phyloP scores from a whole-genome alignment of 2,888 invertebrate species.

The Loripinus fragilis region DNA sequence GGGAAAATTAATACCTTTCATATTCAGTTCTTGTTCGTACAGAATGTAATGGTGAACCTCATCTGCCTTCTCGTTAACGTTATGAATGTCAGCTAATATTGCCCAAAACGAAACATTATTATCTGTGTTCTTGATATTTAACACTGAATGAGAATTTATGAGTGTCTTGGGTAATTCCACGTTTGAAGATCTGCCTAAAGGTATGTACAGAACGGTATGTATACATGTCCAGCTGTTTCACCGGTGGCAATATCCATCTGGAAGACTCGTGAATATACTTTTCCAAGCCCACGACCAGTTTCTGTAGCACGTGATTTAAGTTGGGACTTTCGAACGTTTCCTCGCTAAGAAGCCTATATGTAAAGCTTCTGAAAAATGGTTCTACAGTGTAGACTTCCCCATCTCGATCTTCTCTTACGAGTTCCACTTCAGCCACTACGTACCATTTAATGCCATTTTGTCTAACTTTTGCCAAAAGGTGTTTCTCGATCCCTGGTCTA shows the following conservation, averaged over 20 bases:
- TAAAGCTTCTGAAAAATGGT: conserved; percentile 40
- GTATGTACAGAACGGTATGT: conserved; percentile 38
- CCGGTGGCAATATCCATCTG: conserved; percentile 36
- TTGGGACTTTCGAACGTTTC: conserved; percentile 24
- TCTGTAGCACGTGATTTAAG: conserved; percentile 44
- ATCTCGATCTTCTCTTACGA: conserved; percentile 36
- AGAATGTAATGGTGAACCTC: conserved; percentile 16
- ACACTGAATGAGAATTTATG: conserved; percentile 7
- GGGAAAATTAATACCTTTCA: conserved; percentile 32
- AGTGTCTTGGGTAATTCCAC: conserved; percentile 32
- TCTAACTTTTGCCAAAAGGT: conserved; percentile 17
- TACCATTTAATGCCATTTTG: conserved; percentile 37
- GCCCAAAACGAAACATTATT: conserved; percentile 39
- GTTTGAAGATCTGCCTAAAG: conserved; percentile 31
- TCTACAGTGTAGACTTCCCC: conserved; percentile 18
- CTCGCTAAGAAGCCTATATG: conserved; percentile 21
- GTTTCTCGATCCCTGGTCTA: neutral
- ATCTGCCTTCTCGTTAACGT: conserved; percentile 7
- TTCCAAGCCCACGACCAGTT: conserved; percentile 35
- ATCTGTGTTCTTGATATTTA: conserved; percentile 40
- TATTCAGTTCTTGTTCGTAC: conserved; percentile 28
- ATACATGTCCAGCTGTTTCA: conserved; percentile 42
- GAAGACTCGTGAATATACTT: conserved; percentile 33
- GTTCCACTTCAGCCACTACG: conserved; percentile 46
- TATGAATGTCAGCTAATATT: conserved; percentile 26